Conservation (phyloP, 1,140 invertebrate genomes). For the Pseudomyrmex pallidus region DNA sequence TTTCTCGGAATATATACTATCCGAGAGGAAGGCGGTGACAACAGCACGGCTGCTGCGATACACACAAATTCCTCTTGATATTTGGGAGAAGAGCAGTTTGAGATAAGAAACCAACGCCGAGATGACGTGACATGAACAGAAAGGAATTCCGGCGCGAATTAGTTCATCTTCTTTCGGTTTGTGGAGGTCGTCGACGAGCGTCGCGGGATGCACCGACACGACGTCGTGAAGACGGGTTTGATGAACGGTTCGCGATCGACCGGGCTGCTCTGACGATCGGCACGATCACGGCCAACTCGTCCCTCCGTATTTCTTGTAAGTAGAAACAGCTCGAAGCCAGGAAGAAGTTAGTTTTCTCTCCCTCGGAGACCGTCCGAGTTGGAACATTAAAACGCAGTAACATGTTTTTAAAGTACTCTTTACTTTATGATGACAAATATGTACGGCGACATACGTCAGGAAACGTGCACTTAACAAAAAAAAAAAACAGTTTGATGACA, state of each 20-base stretch:
- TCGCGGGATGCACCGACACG: slow-evolving; percentile 35
- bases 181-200: neutral
- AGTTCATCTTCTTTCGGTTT: slow-evolving; percentile 27
- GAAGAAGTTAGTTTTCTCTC: neutral
- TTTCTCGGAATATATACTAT: neutral
- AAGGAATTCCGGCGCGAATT: slow-evolving; percentile 19
- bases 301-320: slow-evolving; percentile 47
- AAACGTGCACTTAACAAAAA: too few species aligned
- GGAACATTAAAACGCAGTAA: too few species aligned
- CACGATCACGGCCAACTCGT: slow-evolving; percentile 15
- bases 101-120: neutral
- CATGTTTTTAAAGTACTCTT: too few species aligned
- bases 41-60: too few species aligned
- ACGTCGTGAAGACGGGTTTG: slow-evolving; percentile 31
- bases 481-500: neutral
- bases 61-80: neutral
- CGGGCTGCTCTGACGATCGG: slow-evolving; percentile 33
- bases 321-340: slow-evolving; percentile 4
- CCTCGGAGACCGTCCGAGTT: neutral
- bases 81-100: too few species aligned
- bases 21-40: too few species aligned
- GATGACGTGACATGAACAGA: slow-evolving; percentile 38
- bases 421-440: too few species aligned
- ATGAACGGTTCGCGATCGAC: slow-evolving; percentile 49
- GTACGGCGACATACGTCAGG: too few species aligned